Evolutionary conservation across 2,888 invertebrate species (phyloP).

Genomic region (Chaetoderma sp.): DNA sequence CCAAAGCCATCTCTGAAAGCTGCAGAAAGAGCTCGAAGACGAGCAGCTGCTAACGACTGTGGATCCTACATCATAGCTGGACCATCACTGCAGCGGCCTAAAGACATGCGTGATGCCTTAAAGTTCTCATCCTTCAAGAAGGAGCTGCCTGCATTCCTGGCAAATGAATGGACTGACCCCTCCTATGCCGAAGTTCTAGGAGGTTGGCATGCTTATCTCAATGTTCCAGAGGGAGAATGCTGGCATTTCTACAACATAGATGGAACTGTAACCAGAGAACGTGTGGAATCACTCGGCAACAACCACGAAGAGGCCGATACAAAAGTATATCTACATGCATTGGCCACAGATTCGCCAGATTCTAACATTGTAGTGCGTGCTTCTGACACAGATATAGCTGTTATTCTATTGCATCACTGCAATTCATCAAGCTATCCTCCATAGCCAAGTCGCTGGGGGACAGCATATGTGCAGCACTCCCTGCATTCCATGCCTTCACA

Average conservation of each 20-base stretch:
- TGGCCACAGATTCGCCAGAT: background rate
- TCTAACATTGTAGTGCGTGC: constrained; percentile 5
- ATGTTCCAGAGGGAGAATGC: too few species aligned
- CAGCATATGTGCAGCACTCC: background rate
- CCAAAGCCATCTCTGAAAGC: constrained; percentile 11
- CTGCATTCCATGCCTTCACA: constrained; percentile 6
- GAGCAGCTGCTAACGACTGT: too few species aligned
- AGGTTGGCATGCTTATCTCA: background rate
- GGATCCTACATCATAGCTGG: background rate
- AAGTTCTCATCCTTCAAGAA: constrained; percentile 12
- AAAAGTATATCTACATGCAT: background rate
- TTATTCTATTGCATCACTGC: constrained; percentile 12
- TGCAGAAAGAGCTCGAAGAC: constrained; percentile 6
- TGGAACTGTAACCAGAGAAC: background rate
- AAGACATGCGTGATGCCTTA: background rate
- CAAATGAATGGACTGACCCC: constrained; percentile 1
- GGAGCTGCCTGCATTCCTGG: constrained; percentile 9
- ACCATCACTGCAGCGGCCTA: background rate
- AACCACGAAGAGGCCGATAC: constrained; percentile 23
- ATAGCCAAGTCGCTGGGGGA: background rate
- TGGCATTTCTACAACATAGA: constrained; percentile 4
- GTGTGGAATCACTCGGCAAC: background rate
- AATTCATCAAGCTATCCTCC: background rate
- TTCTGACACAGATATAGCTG: constrained; percentile 14
- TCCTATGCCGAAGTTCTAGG: background rate